These are phyloP conservation scores for Donacobius atricapilla DNA, from an alignment of 2,113 vertebrate species.

Conservation along the genomic window DNA sequence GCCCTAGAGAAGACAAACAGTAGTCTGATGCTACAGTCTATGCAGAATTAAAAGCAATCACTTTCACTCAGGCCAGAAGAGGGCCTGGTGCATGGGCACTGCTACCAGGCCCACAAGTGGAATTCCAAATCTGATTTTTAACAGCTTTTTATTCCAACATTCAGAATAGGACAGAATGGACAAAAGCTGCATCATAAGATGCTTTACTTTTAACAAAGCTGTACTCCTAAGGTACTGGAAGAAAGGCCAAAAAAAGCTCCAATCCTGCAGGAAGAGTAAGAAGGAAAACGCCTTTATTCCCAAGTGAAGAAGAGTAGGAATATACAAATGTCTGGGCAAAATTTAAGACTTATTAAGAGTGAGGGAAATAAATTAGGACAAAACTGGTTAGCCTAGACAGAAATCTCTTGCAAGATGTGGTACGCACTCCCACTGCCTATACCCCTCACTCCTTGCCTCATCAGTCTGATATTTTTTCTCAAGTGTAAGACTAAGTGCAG, in stretches of 20 bases:
- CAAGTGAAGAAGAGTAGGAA: neutral
- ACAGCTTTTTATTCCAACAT: neutral
- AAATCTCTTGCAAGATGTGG: neutral
- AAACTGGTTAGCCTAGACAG: neutral
- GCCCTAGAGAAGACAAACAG: neutral
- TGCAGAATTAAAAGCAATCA: neutral
- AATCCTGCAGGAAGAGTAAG: neutral
- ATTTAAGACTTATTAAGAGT: neutral
- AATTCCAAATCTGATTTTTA: neutral
- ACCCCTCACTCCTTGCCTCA: neutral
- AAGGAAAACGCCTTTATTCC: neutral
- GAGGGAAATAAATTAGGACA: neutral
- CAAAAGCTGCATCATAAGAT: neutral
- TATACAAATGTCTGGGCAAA: neutral
- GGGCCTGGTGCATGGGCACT: neutral
- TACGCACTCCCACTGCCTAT: neutral
- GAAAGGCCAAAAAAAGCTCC: neutral
- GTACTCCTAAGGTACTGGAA: neutral
- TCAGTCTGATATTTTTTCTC: neutral
- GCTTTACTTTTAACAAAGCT: neutral
- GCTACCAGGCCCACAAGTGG: neutral
- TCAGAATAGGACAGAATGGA: neutral
- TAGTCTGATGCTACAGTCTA: neutral
- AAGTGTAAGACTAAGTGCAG: neutral
- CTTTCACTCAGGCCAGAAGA: neutral